These are phyloP conservation scores for Acrossocheilus fasciatus DNA, from an alignment of 2,797 vertebrate genomes.

Conservation along the genomic window DNA sequence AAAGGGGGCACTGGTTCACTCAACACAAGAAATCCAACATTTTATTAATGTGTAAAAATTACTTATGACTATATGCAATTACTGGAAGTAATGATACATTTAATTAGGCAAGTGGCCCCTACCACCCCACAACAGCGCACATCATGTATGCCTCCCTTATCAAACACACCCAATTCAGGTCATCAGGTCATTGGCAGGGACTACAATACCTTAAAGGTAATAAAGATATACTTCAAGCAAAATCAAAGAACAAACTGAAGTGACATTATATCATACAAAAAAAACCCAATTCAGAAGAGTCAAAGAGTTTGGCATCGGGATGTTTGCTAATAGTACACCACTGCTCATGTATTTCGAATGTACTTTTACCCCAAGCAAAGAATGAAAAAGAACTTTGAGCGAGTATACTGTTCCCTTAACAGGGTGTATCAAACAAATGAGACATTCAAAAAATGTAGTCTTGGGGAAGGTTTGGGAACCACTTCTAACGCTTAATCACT, in stretches of 20 bases:
- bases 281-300: neutral
- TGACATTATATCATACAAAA: too few relatives aligned
- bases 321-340: neutral
- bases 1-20: neutral
- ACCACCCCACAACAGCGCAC: neutral
- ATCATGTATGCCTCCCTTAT: neutral
- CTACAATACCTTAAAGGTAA: neutral
- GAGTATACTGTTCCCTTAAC: neutral
- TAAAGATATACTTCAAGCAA: neutral
- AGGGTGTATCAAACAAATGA: neutral
- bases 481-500: neutral
- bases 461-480: neutral
- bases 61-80: neutral
- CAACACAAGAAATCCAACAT: neutral
- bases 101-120: neutral
- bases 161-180: neutral
- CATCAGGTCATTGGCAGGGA: neutral
- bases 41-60: neutral
- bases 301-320: neutral
- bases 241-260: neutral
- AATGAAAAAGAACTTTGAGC: neutral
- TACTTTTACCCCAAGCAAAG: neutral
- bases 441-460: neutral
- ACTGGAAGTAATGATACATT: neutral
- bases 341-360: neutral